Evolutionary conservation across 1,140 invertebrate genomes (phyloP), one percentile per base, ranked within the genome.

Genomic region (Leptestheria dahalacensis): DNA sequence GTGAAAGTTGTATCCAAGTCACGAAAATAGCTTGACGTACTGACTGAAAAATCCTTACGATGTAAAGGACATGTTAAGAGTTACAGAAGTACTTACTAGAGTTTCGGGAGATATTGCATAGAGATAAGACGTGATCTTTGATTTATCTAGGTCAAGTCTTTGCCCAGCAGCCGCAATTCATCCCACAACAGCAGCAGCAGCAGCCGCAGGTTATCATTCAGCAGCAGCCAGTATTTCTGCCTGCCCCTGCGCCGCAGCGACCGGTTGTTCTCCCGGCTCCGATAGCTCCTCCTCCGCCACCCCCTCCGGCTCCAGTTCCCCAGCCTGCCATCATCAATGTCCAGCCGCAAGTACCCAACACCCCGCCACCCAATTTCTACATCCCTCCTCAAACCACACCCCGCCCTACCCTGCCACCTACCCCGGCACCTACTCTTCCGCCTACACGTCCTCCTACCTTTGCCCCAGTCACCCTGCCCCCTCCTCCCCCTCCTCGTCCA

Each of bases 191-290:
- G 33, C 33, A 41, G 33, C 33, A 41, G 33, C 15, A 9, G 59
- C 79, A 74, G 64, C 82, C 82, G 6, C 74, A 82, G 58, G 82
- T 82, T 1, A 83, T 84, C 67, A 6, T 6, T 15, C 33, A 41
- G 33, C 33, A 9, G 6, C 33, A 41, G 33, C 33, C 33, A 9
- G 33, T 77, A 81, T 65, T 74, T 78, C n/a, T 26, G 69, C 75
- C 11, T 55, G 68, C 29, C 66, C 65, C 65, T 65, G 18, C 55
- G 1, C 28, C 60, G 4, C 53, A 33, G 6, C 25, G 53, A 2
- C 53, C 53, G 1, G 53, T 55, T 11, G 33, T 33, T 28, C 21
- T 55, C 10, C 50, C 50, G 50, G 50, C 50, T 6, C 28, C 28
- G 24, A 52, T 52, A 23, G 50, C 50, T 21, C 50, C n/a, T n/a